Evolutionary conservation across 2,888 invertebrate species (phyloP), one percentile per base, ranked within the genome.

Genomic region (Anarsia innoxiella): DNA sequence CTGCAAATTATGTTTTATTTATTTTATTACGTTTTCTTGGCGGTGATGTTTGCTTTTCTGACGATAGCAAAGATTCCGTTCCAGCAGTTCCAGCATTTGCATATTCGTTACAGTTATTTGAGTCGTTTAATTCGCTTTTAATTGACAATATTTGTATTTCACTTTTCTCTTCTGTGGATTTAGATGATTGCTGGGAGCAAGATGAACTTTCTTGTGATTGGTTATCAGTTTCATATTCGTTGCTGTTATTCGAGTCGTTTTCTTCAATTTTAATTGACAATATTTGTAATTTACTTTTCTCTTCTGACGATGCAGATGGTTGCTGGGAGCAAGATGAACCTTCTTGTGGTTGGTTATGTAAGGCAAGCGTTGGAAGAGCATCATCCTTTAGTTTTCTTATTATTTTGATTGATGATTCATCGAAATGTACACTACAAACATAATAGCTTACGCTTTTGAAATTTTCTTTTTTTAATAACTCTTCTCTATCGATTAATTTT

Each of bases 361-460:
- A 25, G 15, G 15, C 11, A 16, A 16, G 26, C 8, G 39, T 25
- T 16, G 42, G 45, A 15, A 43, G 6, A 38, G 43, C 41, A 27
- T 37, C 13, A 12, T 41, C 12, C 33, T 37, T 39, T 14, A 31
- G 32, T 35, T 41, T 37, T 16, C 32, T 39, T 31, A 27, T 32
- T 37, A 3, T 16, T 1, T 36, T 42, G 1, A 44, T 28, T 28
- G 41, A 23, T 9, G 41, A 42, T 12, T 19, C 28, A 2, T 38
- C 41, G 23, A 46, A 46, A 42, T 46, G 46, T 25, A 25, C 37
- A 15, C 34, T 32, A 39, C 46, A 46, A 34, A 46, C 40, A 14
- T 15, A 6, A 40, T 42, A 14, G 13, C 13, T 29, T n/a, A 2
- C 9, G 2, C 1, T 12, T 6, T 28, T 28, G 2, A 28, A 6